Evolutionary conservation across 2,888 invertebrate species (phyloP).

Genomic region (Megastigmus dorsalis): DNA sequence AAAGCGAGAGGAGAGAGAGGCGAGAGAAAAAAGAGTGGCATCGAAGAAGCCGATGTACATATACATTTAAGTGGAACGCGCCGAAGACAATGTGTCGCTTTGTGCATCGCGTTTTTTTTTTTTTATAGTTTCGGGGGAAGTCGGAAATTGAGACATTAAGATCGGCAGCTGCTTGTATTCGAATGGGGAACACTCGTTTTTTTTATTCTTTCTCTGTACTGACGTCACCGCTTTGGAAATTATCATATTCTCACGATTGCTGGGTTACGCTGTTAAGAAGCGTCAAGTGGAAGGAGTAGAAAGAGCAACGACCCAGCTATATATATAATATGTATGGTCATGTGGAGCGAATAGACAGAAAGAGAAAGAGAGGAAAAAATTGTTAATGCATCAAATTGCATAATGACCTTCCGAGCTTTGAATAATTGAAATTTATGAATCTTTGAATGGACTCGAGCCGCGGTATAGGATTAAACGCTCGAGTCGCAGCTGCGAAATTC

Average conservation of each 20-base stretch:
- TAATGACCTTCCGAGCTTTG: conserved; percentile 24
- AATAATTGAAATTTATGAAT: conserved; percentile 42
- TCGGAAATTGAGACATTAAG: conserved; percentile 33
- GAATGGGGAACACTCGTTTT: not conserved
- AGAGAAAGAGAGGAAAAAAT: too few species aligned
- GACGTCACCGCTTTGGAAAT: conserved; percentile 24
- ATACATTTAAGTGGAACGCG: not conserved
- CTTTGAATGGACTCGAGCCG: not conserved
- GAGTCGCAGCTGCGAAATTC: too few species aligned
- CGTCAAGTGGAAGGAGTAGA: conserved; percentile 33
- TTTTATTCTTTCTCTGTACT: too few species aligned
- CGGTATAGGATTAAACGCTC: too few species aligned
- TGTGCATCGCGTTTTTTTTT: conserved; percentile 3
- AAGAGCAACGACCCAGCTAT: conserved; percentile 20
- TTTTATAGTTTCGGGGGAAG: not conserved
- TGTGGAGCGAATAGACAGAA: too few species aligned
- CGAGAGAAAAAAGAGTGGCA: not conserved
- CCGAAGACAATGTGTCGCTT: conserved; percentile 17
- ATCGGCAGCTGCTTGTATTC: not conserved
- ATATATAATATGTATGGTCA: not conserved
- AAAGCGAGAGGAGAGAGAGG: not conserved
- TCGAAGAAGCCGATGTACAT: not conserved
- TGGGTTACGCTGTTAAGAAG: conserved; percentile 5
- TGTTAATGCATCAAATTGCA: conserved; percentile 36
- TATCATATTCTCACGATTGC: conserved; percentile 43